phyloP scores from a whole-genome alignment of 2,888 invertebrate species.

The Meghimatium bilineatum region DNA sequence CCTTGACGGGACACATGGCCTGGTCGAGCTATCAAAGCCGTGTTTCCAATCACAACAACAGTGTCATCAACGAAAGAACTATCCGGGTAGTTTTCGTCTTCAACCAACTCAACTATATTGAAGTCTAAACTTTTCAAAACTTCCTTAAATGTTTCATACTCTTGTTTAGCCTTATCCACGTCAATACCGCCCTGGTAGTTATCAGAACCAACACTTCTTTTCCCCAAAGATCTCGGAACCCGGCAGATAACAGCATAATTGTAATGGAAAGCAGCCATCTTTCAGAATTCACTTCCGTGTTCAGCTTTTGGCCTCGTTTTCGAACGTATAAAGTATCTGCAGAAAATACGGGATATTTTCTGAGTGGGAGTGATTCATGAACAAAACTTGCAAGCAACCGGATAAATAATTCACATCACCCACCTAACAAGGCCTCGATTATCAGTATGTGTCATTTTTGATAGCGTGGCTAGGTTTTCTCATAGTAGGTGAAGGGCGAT shows the following conservation, averaged over 20 bases:
- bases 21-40: slow-evolving; percentile 88
- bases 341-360: neutral
- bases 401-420: too few species aligned
- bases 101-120: slow-evolving; percentile 92
- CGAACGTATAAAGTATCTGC: neutral
- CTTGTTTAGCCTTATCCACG: slow-evolving; percentile 88
- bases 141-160: slow-evolving; percentile 90
- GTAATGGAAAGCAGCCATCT: slow-evolving; percentile 70
- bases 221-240: slow-evolving; percentile 84
- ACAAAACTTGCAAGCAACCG: too few species aligned
- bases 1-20: slow-evolving; percentile 80
- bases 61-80: slow-evolving; percentile 93
- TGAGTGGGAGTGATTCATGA: neutral
- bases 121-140: slow-evolving; percentile 84
- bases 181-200: slow-evolving; percentile 58
- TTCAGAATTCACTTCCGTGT: slow-evolving; percentile 37
- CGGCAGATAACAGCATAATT: slow-evolving; percentile 90
- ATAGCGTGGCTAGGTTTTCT: too few species aligned
- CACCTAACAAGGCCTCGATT: too few species aligned
- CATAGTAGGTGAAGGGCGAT: too few species aligned
- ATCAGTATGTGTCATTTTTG: too few species aligned
- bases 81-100: slow-evolving; percentile 89
- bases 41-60: slow-evolving; percentile 94
- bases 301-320: neutral
- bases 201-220: slow-evolving; percentile 56